Evolutionary conservation across 2,113 vertebrate species (phyloP).

Genomic region (Nothoprocta pentlandii): DNA sequence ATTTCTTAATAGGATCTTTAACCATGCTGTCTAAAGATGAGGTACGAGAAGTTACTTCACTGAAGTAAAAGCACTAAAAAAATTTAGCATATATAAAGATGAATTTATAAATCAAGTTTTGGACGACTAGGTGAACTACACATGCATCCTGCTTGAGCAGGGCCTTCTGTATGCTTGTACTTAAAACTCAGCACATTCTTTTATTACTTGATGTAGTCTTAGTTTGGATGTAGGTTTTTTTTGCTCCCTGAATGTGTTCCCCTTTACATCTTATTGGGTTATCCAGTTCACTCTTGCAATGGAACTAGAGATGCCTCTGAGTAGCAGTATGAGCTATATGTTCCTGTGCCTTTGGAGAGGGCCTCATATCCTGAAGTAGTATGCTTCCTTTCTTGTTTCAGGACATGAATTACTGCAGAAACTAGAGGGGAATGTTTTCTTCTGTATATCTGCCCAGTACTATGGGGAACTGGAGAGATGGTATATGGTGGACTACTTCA

Average conservation of each 20-base stretch:
- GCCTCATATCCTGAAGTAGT: background rate
- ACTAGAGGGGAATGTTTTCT: background rate
- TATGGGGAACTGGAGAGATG: background rate
- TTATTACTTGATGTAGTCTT: background rate
- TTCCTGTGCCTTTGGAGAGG: background rate
- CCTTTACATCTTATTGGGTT: background rate
- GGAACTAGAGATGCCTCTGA: background rate
- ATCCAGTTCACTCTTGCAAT: background rate
- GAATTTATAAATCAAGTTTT: background rate
- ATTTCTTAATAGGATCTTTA: background rate
- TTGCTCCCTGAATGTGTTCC: background rate
- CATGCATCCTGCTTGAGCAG: background rate
- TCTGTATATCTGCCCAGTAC: background rate
- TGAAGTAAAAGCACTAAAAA: background rate
- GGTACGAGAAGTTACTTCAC: background rate
- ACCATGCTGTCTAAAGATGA: background rate
- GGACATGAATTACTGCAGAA: background rate
- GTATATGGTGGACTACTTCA: background rate
- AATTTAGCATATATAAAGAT: background rate
- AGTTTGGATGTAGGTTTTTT: background rate
- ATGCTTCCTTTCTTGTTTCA: background rate
- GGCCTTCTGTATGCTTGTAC: background rate
- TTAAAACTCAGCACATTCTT: rapidly evolving
- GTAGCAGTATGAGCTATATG: rapidly evolving
- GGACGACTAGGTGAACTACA: rapidly evolving